A percentile compares a stretch with the other conserved stretches of the same genome.
phyloP scores from a whole-genome alignment of 2,888 invertebrate genomes.

The Aphrophora alni region DNA sequence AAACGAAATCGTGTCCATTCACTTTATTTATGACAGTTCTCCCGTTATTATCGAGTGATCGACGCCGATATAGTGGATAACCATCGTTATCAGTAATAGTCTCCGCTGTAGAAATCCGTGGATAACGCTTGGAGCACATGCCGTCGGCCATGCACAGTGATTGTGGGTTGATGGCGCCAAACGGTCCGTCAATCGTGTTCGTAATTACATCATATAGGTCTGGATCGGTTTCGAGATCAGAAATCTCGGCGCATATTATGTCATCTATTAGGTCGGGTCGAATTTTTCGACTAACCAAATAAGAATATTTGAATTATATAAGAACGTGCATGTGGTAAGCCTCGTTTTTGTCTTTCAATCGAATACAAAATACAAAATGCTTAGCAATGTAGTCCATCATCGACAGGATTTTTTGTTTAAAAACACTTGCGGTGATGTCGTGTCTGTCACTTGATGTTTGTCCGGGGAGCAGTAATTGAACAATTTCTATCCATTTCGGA shows the following conservation, averaged over 20 bases:
- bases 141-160: too few relatives aligned
- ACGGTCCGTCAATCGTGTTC: too few relatives aligned
- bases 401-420: conserved; percentile 39
- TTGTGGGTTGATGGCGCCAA: too few relatives aligned
- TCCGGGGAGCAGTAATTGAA: conserved; percentile 36
- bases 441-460: conserved; percentile 51
- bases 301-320: too few relatives aligned
- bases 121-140: too few relatives aligned
- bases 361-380: conserved; percentile 38
- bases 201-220: too few relatives aligned
- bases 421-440: conserved; percentile 40
- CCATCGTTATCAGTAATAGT: too few relatives aligned
- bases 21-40: conserved; percentile 48
- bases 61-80: conserved; percentile 54
- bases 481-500: conserved; percentile 52
- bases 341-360: conserved; percentile 54
- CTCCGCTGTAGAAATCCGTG: too few relatives aligned
- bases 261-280: conserved; percentile 32
- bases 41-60: too few relatives aligned
- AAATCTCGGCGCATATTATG: conserved; percentile 46
- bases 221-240: conserved; percentile 49
- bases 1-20: conserved; percentile 21
- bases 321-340: conserved; percentile 50
- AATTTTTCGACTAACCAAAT: conserved; percentile 38
- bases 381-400: conserved; percentile 37